Evolutionary conservation across 2,797 vertebrate genomes (phyloP).

Genomic region (Lepilemur septentrionalis): DNA sequence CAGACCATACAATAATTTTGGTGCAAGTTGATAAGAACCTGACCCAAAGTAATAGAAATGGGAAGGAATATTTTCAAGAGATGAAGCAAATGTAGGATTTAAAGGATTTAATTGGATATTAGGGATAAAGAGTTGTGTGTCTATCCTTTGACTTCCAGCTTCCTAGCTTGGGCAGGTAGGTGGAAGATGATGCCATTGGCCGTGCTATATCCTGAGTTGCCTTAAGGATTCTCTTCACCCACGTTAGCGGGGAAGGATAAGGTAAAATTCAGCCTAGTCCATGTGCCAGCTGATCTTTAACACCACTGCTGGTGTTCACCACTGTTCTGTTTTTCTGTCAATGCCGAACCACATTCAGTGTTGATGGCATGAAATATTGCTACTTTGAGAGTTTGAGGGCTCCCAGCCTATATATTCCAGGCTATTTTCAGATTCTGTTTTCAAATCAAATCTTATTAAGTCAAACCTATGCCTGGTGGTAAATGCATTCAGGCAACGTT

Average conservation of each 20-base stretch:
- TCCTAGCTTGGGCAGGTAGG: neutral
- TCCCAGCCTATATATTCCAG: neutral
- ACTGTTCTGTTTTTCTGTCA: neutral
- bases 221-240: neutral
- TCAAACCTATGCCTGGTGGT: neutral
- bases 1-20: neutral
- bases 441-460: neutral
- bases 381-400: neutral
- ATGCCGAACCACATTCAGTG: neutral
- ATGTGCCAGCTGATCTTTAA: neutral
- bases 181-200: neutral
- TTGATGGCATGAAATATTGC: neutral
- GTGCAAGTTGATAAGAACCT: neutral
- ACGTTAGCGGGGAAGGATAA: neutral
- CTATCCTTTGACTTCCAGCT: neutral
- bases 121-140: fast-evolving
- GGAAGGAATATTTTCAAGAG: neutral
- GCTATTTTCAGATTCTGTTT: neutral
- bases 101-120: neutral
- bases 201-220: neutral
- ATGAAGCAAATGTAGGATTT: neutral
- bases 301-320: neutral
- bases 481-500: neutral
- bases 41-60: neutral
- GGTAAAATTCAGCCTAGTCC: neutral